A percentile compares a stretch with the other conserved stretches of the same genome.
Evolutionary conservation across 2,888 invertebrate genomes (phyloP).

Genomic region (Zeuzera pyrina): DNA sequence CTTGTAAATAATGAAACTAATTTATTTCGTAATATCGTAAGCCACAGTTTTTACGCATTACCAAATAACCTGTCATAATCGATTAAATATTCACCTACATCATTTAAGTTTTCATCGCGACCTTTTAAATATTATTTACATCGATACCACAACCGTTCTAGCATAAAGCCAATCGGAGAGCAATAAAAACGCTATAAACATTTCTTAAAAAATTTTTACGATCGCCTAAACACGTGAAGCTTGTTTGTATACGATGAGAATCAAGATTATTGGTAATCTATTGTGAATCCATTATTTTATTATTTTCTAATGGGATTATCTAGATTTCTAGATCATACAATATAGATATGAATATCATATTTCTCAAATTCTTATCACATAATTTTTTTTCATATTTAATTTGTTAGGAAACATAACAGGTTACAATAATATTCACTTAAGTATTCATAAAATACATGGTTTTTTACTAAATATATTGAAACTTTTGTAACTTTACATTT

Average conservation of each 20-base stretch:
- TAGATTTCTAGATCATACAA: too few species aligned
- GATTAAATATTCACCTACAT: conserved; percentile 7
- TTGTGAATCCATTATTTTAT: conserved; percentile 24
- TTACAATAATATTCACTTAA: too few species aligned
- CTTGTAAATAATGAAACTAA: too few species aligned
- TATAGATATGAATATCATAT: too few species aligned
- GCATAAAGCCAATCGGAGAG: conserved; percentile 3
- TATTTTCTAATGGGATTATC: conserved; percentile 19
- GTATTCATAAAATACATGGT: too few species aligned
- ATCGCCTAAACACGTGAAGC: conserved; percentile 5
- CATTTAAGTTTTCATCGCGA: conserved; percentile 8
- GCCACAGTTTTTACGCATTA: too few species aligned
- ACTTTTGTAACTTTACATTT: too few species aligned
- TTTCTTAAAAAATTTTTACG: conserved; percentile 27
- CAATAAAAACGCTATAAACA: conserved; percentile 32
- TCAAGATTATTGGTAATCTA: conserved; percentile 31
- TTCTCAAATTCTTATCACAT: too few species aligned
- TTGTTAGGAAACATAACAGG: too few species aligned
- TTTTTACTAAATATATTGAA: too few species aligned
- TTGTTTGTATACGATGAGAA: conserved; percentile 23
- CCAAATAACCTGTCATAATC: conserved; percentile 6
- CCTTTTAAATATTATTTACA: conserved; percentile 9
- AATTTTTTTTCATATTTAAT: too few species aligned
- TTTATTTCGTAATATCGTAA: not conserved
- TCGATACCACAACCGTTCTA: conserved; percentile 5